Conservation (phyloP, 2,888 invertebrate species). For the Pediacus dermestoides region DNA sequence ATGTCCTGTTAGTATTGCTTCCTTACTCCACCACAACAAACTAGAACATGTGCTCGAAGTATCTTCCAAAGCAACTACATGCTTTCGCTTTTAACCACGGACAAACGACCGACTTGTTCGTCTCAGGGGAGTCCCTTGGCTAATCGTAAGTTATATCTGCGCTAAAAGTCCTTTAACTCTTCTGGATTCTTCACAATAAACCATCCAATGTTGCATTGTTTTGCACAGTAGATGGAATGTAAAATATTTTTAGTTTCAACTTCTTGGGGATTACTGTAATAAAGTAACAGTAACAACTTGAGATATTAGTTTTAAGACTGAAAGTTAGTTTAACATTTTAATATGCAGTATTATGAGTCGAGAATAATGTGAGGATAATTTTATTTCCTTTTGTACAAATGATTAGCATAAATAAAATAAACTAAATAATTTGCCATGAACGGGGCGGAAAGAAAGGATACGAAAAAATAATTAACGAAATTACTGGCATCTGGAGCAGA, state of each 20-base stretch:
- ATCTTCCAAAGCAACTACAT: slow-evolving; percentile 34
- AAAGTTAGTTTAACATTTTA: no score
- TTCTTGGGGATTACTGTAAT: not conserved
- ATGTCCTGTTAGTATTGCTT: slow-evolving; percentile 1
- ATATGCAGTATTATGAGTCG: no score
- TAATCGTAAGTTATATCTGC: slow-evolving; percentile 41
- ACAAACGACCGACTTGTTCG: slow-evolving; percentile 39
- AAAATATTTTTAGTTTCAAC: slow-evolving; percentile 4
- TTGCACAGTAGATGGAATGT: no score
- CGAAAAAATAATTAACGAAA: slow-evolving; percentile 14
- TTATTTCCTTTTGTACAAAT: no score
- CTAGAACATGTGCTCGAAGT: slow-evolving; percentile 27
- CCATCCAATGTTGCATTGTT: not conserved
- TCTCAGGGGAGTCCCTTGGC: slow-evolving; percentile 34
- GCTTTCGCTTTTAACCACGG: slow-evolving; percentile 43
- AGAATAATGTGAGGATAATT: no score
- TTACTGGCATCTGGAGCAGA: slow-evolving; percentile 28
- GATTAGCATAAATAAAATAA: no score
- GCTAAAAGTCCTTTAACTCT: slow-evolving; percentile 34
- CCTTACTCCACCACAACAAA: slow-evolving; percentile 23
- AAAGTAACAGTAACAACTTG: no score
- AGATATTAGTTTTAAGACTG: no score
- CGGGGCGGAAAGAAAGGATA: no score
- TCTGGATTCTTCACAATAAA: slow-evolving; percentile 7
- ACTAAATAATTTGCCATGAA: no score